Conservation (phyloP, 2,797 vertebrate genomes). For the Lepidocolaptes lacrymiger region DNA sequence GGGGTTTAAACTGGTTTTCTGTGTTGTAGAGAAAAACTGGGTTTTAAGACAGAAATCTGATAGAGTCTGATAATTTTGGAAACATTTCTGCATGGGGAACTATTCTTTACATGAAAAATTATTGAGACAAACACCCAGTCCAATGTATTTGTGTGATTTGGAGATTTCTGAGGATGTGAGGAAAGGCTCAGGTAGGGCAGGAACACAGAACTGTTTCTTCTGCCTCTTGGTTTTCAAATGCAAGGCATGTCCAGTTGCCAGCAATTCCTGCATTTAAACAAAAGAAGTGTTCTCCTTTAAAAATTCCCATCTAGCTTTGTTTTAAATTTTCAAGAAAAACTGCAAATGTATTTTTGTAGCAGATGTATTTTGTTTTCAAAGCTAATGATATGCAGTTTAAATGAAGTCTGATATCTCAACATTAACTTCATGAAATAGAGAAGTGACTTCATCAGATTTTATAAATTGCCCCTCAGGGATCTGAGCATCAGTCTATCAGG, state of each 20-base stretch:
- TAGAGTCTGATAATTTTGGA: background rate
- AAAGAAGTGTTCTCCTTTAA: background rate
- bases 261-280: background rate
- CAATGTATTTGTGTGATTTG: background rate
- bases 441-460: background rate
- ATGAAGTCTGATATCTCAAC: background rate
- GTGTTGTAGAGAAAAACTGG: background rate
- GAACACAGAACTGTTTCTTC: background rate
- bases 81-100: background rate
- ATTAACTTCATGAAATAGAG: background rate
- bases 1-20: background rate
- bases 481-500: background rate
- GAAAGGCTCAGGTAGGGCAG: background rate
- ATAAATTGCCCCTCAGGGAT: background rate
- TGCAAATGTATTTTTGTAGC: background rate
- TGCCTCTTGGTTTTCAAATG: background rate
- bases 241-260: background rate
- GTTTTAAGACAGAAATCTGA: background rate
- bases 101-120: background rate
- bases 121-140: background rate
- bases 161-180: background rate
- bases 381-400: background rate
- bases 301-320: background rate
- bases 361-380: background rate
- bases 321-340: background rate